Evolutionary conservation across 2,888 invertebrate genomes (phyloP).

Genomic region (Macrosiphum euphorbiae): DNA sequence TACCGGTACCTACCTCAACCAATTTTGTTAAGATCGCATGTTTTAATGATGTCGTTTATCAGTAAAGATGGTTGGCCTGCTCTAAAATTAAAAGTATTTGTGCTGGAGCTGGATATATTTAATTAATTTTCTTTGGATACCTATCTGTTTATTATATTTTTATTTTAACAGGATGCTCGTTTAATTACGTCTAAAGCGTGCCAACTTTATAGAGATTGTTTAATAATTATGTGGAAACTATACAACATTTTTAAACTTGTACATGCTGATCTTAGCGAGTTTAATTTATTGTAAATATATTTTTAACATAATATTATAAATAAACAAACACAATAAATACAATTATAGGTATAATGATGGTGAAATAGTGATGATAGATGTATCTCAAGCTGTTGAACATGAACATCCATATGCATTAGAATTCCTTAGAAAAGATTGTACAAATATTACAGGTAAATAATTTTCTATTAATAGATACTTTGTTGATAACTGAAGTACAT

Average conservation of each 20-base stretch:
- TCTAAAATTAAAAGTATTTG: conserved; percentile 79
- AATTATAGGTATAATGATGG: conserved; percentile 76
- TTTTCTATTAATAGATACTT: not conserved
- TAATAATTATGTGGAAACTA: conserved; percentile 91
- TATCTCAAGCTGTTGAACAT: conserved; percentile 98
- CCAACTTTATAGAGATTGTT: conserved; percentile 84
- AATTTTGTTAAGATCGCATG: conserved; percentile 81
- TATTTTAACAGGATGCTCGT: conserved; percentile 78
- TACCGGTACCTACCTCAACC: conserved; percentile 91
- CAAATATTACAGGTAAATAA: conserved; percentile 81
- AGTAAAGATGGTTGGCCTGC: conserved; percentile 94
- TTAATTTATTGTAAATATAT: conserved; percentile 82
- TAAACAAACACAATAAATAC: not conserved
- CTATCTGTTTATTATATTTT: not conserved
- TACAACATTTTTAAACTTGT: conserved; percentile 95
- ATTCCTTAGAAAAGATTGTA: conserved; percentile 94
- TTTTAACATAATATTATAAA: not conserved
- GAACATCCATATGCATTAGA: conserved; percentile 96
- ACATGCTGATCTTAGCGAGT: conserved; percentile 98
- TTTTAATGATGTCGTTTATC: conserved; percentile 86
- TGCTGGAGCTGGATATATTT: conserved; percentile 6
- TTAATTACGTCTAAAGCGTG: conserved; percentile 81
- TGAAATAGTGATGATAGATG: conserved; percentile 93
- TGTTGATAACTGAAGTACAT: not conserved
- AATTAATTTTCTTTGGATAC: not conserved